Conservation (phyloP, 2,113 vertebrate genomes). For the Tupaia chinensis region DNA sequence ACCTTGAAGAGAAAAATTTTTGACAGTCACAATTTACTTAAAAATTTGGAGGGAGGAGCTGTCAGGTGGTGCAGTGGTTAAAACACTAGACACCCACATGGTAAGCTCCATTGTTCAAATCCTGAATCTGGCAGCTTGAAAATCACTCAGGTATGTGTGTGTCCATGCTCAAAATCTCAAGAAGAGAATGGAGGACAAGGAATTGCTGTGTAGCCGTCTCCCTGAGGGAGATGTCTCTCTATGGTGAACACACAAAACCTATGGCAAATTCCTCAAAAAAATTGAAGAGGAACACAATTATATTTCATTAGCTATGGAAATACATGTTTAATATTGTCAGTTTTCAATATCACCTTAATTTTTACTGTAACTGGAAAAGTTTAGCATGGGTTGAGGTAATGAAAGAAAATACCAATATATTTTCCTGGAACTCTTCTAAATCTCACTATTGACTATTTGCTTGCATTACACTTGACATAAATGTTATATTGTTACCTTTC, state of each 20-base stretch:
- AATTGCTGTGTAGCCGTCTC: no score
- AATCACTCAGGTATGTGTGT: no score
- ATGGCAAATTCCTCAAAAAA: not conserved
- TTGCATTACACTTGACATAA: conserved; percentile 18
- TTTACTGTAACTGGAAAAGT: not conserved
- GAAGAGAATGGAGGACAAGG: no score
- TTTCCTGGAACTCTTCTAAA: not conserved
- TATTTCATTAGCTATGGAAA: not conserved
- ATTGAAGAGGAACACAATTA: not conserved
- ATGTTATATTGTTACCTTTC: conserved; percentile 12
- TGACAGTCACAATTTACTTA: not conserved
- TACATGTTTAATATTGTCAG: not conserved
- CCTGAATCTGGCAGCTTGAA: no score
- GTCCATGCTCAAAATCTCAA: no score
- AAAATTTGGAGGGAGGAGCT: not conserved
- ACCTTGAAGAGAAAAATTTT: not conserved
- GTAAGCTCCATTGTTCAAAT: no score
- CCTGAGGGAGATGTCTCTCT: no score
- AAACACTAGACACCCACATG: no score
- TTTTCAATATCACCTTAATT: not conserved
- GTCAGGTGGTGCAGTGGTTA: no score
- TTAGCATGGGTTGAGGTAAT: not conserved
- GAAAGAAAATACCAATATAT: not conserved
- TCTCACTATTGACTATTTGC: not conserved
- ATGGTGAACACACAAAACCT: no score